Evolutionary conservation across 2,113 vertebrate species (phyloP), one percentile per base, ranked within the genome.

Genomic region (Stomatorhinus ivindoensis): DNA sequence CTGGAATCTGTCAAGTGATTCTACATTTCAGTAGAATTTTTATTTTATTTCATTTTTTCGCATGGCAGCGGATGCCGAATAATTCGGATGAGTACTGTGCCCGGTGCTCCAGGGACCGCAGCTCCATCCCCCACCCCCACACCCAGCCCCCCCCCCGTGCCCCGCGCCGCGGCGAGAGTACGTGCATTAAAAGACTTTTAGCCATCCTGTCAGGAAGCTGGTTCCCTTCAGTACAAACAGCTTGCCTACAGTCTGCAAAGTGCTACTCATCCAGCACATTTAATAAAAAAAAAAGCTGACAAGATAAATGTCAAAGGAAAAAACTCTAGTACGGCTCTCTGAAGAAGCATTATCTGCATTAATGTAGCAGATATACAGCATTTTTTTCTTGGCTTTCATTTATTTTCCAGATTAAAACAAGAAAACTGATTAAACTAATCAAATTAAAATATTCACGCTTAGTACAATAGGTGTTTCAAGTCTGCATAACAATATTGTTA

Each of bases 161-260:
- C 47, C 3, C 11, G 4, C 15, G 5, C 27, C 50, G 31, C 39
- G 3, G 50, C 19, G 3, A 19, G 48, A 42, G 27, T 53, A 53
- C 11, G 11, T 55, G 50, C 31, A 87, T 39, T 86, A 50, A 86
- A 50, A 27, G 83, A 50, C 83, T 86, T 86, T 47, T 47, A 86
- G 83, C 44, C 44, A 9, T 50, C 24, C 83, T 86, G 44, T 86
- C 83, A 86, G 47, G 83, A 47, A 86, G 47, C 47, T 15, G 47
- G n/a, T 50, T 86, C 83, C 83, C 83, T 50, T 86, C 47, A 27
- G 83, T 86, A 31, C 83, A 47, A 86, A 86, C 47, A 86, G 83
- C 83, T 48, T 86, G n/a, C 46, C 3, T n/a, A 13, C 44, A 27
- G 44, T 86, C 44, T 47, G 44, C 44, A 47, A 48, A 47, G 47